Evolutionary conservation across 2,888 invertebrate species (phyloP).

Genomic region (Cristatella mucedo): DNA sequence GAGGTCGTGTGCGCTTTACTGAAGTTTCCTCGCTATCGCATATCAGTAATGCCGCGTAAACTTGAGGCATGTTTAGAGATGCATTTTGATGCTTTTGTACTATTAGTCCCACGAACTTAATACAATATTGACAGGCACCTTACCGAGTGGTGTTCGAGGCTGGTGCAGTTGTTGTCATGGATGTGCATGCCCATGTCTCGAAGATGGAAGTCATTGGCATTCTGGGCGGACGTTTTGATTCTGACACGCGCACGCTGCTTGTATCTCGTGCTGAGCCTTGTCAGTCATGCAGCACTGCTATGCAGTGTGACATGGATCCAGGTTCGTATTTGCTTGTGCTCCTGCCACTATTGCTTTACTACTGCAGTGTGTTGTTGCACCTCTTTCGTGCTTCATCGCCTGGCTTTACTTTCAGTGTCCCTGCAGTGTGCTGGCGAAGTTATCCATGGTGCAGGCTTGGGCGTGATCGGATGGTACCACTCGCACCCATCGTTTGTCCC

Average conservation of each 20-base stretch:
- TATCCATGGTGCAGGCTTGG: constrained; percentile 41
- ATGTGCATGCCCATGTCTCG: constrained; percentile 54
- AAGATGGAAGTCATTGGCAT: constrained; percentile 60
- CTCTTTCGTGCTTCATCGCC: not conserved
- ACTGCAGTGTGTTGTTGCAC: not conserved
- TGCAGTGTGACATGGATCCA: constrained; percentile 64
- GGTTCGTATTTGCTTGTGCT: constrained; percentile 36
- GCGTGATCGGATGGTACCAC: constrained; percentile 59
- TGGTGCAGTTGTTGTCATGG: constrained; percentile 50
- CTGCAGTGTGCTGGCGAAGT: constrained; percentile 49
- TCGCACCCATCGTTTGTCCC: constrained; percentile 57
- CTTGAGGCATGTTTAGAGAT: too few species aligned
- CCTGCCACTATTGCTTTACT: not conserved
- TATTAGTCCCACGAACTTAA: too few species aligned
- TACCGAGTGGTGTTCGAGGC: constrained; percentile 47
- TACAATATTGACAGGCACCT: constrained; percentile 44
- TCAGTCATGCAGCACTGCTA: constrained; percentile 48
- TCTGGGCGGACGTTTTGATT: constrained; percentile 46
- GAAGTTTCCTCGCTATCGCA: too few species aligned
- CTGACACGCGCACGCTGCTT: constrained; percentile 33
- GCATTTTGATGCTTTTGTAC: too few species aligned
- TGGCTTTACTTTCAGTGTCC: constrained; percentile 39
- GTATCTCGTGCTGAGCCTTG: constrained; percentile 49
- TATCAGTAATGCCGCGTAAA: too few species aligned
- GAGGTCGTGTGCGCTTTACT: too few species aligned